These are phyloP conservation scores for Sinocyclocheilus anophthalmus DNA, from an alignment of 2,113 vertebrate genomes.

Conservation along the genomic window DNA sequence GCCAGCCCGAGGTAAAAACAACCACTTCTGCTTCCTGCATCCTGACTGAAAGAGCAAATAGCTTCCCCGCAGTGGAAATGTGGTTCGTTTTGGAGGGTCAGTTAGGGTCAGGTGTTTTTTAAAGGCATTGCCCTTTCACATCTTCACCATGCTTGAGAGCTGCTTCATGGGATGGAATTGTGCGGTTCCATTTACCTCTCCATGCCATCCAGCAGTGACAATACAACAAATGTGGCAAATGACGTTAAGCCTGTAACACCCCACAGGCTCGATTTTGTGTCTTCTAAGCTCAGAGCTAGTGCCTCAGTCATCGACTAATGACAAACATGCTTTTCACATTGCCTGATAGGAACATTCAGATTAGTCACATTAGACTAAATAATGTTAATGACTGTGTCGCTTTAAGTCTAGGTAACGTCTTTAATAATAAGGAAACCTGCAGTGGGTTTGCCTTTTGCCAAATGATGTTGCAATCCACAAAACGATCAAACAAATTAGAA, in stretches of 20 bases:
- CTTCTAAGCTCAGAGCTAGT: neutral
- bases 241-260: constrained; percentile 4
- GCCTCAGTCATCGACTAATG: neutral
- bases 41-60: constrained; percentile 17
- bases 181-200: neutral
- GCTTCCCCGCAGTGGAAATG: constrained; percentile 1
- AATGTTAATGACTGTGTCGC: neutral
- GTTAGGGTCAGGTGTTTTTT: constrained; percentile 13
- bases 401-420: neutral
- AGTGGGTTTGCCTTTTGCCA: neutral
- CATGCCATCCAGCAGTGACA: neutral
- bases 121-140: constrained; percentile 9
- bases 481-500: neutral
- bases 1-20: neutral
- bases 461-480: neutral
- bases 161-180: neutral
- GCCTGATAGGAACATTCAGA: neutral
- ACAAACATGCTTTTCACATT: neutral
- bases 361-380: too few species aligned
- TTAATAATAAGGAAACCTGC: neutral
- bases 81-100: neutral
- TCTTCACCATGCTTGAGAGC: neutral
- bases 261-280: neutral
- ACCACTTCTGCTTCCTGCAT: neutral
- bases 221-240: neutral